Evolutionary conservation across 2,797 vertebrate genomes (phyloP).

Genomic region (Podarcis siculus): DNA sequence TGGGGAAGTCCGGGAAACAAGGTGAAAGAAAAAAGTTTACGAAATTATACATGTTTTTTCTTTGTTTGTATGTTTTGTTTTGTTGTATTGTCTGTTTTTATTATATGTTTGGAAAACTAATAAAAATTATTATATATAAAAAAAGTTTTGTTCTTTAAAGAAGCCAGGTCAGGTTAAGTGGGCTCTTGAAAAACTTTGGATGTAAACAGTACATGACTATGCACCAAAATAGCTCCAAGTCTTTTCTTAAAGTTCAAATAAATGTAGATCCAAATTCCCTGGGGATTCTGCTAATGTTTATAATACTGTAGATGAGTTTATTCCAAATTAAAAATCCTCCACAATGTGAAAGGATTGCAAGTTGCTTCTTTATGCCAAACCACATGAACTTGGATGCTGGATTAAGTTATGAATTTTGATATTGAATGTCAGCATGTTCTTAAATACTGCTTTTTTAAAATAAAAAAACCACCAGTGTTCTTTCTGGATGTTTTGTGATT

Average conservation of each 20-base stretch:
- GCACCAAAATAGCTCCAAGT: neutral
- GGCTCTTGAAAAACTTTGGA: neutral
- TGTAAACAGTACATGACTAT: neutral
- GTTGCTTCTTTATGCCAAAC: neutral
- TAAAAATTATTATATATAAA: too few species aligned
- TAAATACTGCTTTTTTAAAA: neutral
- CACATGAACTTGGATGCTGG: neutral
- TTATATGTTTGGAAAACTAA: too few species aligned
- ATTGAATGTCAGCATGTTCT: slow-evolving; percentile 9
- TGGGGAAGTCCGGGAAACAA: too few species aligned
- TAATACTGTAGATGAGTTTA: neutral
- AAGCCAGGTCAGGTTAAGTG: neutral
- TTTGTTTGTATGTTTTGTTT: too few species aligned
- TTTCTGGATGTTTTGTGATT: neutral
- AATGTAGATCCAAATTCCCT: neutral
- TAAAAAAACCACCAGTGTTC: neutral
- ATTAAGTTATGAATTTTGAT: neutral
- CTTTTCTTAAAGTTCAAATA: neutral
- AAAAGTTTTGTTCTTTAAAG: too few species aligned
- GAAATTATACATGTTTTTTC: too few species aligned
- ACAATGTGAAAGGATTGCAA: neutral
- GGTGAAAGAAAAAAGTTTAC: too few species aligned
- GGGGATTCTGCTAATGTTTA: neutral
- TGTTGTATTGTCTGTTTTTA: too few species aligned
- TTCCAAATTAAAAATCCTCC: neutral